phyloP scores from a whole-genome alignment of 2,888 invertebrate species.

The Dynastes hyllus region DNA sequence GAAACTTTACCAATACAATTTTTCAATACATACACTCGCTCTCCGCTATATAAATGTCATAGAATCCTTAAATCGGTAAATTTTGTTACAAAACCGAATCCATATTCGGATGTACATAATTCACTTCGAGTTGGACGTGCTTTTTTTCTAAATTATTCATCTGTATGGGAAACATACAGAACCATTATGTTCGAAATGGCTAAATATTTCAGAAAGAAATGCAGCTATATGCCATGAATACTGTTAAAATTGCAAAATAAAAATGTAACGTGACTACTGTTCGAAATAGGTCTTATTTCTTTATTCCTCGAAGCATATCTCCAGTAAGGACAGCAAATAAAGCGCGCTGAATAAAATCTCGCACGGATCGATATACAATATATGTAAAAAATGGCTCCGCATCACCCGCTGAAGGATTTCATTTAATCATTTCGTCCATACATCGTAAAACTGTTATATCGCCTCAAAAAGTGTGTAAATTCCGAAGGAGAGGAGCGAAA shows the following conservation, averaged over 20 bases:
- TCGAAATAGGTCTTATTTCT: background rate
- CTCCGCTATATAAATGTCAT: too few relatives aligned
- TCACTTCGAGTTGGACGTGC: background rate
- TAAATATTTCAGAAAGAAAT: slow-evolving; percentile 19
- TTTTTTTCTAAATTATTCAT: background rate
- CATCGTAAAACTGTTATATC: slow-evolving; percentile 28
- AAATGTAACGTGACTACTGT: slow-evolving; percentile 24
- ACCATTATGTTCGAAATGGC: background rate
- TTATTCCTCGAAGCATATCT: slow-evolving; percentile 20
- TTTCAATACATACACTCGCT: too few relatives aligned
- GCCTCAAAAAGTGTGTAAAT: slow-evolving; percentile 12
- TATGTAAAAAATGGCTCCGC: slow-evolving; percentile 38
- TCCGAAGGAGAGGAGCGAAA: slow-evolving; percentile 9
- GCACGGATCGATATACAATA: slow-evolving; percentile 32
- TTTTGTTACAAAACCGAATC: too few relatives aligned
- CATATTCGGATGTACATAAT: too few relatives aligned
- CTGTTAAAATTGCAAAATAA: slow-evolving; percentile 23
- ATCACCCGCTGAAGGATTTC: slow-evolving; percentile 25
- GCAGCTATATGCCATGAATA: slow-evolving; percentile 16
- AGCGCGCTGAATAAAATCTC: slow-evolving; percentile 10
- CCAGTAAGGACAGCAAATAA: background rate
- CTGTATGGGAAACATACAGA: background rate
- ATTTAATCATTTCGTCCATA: slow-evolving; percentile 34
- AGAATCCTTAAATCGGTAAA: too few relatives aligned
- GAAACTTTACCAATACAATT: too few relatives aligned